Base-by-base conservation (phyloP, 1,140 invertebrate species). In the Wasmannia auropunctata region DNA sequence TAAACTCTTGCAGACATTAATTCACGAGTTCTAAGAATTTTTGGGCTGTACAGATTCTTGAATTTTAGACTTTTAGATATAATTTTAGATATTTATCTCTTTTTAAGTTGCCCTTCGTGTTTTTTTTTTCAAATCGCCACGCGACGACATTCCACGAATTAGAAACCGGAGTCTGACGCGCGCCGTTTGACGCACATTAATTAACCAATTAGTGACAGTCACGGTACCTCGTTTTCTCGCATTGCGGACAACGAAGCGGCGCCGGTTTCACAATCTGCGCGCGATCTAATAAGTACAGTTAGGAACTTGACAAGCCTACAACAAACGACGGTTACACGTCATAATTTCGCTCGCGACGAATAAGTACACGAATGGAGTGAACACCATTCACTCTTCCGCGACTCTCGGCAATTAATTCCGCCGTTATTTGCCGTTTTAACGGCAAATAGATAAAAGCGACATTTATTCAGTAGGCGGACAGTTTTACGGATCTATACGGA, bases 281-380 rank as follows among this genome's bases (percentile, higher is more conserved):
- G 79, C 51, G 22, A 79, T 79, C 60, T 79, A 63, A 67, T 67
- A 67, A 67, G 43, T 79, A 79, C 76, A 79, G 76, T 79, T 79
- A 67, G 60, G 14, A 34, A 4, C 60, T 51, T 51, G 43, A 79
- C 43, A 25, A 49, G 76, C 14, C 31, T 19, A 40, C 28, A 60
- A 79, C 76, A 79, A 77, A 60, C 28, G 74, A 76, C 25, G 34
- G 11, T 14, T 37, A 67, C 76, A 54, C 31, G 43, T 51, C 76
- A 22, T 79, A 79, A 79, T 79, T 79, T 79, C 1, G 62, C 43
- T 79, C 76, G 43, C n/a, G 19, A 67, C 28, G n/a, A 63, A 79
- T 25, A 67, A 51, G 43, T 63, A 37, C 58, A 49, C n/a, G 76
- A n/a, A n/a, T 79, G 62, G 43, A 25, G 60, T 14, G 22, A 31